A percentile compares a stretch with the other conserved stretches of the same genome.
phyloP scores from a whole-genome alignment of 2,113 vertebrate genomes.

The Gymnorhina tibicen region DNA sequence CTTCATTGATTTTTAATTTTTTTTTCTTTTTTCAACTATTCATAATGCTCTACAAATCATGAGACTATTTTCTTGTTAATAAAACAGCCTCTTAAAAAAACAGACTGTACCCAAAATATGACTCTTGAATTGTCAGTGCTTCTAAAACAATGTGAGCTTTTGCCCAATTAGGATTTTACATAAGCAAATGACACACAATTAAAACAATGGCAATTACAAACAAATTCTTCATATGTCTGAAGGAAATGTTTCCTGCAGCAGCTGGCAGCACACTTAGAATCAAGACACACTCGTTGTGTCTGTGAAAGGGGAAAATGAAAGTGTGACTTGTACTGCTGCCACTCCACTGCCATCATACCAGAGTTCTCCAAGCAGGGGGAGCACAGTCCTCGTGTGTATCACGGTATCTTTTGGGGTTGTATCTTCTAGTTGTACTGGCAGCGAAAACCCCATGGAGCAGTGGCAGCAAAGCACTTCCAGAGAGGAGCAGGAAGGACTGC shows the following conservation, averaged over 20 bases:
- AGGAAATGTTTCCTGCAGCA: neutral
- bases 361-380: neutral
- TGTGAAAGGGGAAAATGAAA: neutral
- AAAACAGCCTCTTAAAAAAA: neutral
- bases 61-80: neutral
- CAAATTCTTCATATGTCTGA: neutral
- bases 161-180: neutral
- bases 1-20: neutral
- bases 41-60: neutral
- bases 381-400: rapidly evolving
- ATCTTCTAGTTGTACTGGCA: neutral
- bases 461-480: neutral
- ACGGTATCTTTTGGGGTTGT: neutral
- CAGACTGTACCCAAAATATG: neutral
- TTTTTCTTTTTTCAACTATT: neutral
- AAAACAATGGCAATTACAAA: neutral
- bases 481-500: neutral
- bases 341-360: neutral
- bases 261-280: neutral
- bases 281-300: neutral
- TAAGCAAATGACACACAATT: neutral
- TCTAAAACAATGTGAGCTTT: neutral
- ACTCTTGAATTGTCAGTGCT: neutral
- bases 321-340: neutral
- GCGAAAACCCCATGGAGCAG: neutral